A percentile compares a stretch with the other conserved stretches of the same genome.
phyloP scores from a whole-genome alignment of 2,888 invertebrate species.

The Trichopria drosophilae region DNA sequence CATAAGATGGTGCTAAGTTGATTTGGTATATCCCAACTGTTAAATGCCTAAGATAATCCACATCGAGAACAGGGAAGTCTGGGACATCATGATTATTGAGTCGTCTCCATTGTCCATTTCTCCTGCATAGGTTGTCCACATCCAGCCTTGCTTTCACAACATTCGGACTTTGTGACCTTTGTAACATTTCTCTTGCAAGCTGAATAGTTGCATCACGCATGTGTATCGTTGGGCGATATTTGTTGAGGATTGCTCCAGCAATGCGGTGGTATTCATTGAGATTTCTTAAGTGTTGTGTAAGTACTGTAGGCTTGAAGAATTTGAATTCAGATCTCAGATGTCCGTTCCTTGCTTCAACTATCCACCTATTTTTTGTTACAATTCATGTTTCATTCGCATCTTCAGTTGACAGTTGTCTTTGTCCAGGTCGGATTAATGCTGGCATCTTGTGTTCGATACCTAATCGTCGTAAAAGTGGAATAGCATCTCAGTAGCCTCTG shows the following conservation, averaged over 20 bases:
- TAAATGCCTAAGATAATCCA: slow-evolving; percentile 25
- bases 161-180: slow-evolving; percentile 16
- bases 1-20: slow-evolving; percentile 15
- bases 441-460: slow-evolving; percentile 22
- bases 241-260: slow-evolving; percentile 27
- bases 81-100: slow-evolving; percentile 11
- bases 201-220: slow-evolving; percentile 18
- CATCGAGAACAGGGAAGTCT: slow-evolving; percentile 15
- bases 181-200: slow-evolving; percentile 13
- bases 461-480: slow-evolving; percentile 10
- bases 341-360: slow-evolving; percentile 25
- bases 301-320: too few species aligned
- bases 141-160: slow-evolving; percentile 28
- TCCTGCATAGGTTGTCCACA: slow-evolving; percentile 17
- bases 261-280: slow-evolving; percentile 26
- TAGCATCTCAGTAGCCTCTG: slow-evolving; percentile 23
- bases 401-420: slow-evolving; percentile 22
- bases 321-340: slow-evolving; percentile 20
- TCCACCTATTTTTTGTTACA: slow-evolving; percentile 21
- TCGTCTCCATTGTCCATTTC: slow-evolving; percentile 23
- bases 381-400: slow-evolving; percentile 17
- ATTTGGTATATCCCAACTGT: slow-evolving; percentile 22
- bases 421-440: slow-evolving; percentile 7
- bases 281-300: slow-evolving; percentile 12
- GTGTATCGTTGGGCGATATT: slow-evolving; percentile 14